phyloP scores from a whole-genome alignment of 2,888 invertebrate species.

The Pantelozetes paolii region DNA sequence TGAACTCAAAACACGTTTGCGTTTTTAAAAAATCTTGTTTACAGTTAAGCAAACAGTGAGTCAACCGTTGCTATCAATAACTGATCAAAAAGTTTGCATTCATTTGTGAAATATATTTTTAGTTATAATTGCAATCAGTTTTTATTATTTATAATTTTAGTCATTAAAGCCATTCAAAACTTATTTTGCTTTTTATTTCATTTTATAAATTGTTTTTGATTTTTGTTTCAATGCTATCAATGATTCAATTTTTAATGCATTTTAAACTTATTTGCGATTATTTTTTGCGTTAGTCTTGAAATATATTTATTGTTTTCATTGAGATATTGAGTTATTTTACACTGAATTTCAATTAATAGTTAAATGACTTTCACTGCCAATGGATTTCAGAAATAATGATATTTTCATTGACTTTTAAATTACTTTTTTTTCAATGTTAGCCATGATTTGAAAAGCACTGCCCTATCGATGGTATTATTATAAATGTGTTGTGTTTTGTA shows the following conservation, averaged over 20 bases:
- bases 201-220: neutral
- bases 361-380: slow-evolving; percentile 15
- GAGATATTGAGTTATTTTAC: neutral
- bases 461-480: neutral
- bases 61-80: slow-evolving; percentile 31
- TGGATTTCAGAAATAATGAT: neutral
- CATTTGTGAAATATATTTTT: neutral
- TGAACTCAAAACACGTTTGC: neutral
- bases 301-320: neutral
- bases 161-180: neutral
- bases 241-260: neutral
- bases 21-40: neutral
- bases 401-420: neutral
- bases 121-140: neutral
- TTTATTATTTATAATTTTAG: too few relatives aligned
- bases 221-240: neutral
- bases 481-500: neutral
- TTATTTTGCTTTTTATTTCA: neutral
- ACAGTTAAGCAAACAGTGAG: slow-evolving; percentile 1
- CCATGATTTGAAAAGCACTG: neutral
- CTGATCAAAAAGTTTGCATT: slow-evolving; percentile 9
- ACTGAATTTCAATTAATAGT: neutral
- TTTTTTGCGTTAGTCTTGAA: too few relatives aligned
- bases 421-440: neutral
- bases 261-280: too few relatives aligned